A percentile compares a stretch with the other conserved stretches of the same genome.
Conservation (phyloP, 2,888 invertebrate genomes). For the Myopa tessellatipennis region DNA sequence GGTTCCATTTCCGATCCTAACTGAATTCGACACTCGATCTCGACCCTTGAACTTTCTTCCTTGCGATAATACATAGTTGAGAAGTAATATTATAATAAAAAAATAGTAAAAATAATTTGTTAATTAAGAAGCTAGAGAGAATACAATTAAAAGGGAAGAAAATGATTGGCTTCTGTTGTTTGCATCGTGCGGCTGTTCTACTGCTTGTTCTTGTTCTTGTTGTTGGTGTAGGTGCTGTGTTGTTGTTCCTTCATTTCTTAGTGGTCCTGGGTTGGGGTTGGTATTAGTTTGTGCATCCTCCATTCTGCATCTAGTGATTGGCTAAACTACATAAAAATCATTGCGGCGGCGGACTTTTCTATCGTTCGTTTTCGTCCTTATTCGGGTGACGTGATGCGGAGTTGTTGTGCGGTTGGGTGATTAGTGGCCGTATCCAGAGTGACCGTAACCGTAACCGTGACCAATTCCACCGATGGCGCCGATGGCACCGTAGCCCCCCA, state of each 20-base stretch:
- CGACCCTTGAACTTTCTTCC: slow-evolving; percentile 46
- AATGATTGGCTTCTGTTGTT: neutral
- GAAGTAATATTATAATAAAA: slow-evolving; percentile 30
- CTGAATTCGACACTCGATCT: neutral
- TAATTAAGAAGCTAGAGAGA: slow-evolving; percentile 27
- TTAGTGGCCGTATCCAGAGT: slow-evolving; percentile 45
- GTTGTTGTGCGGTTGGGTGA: slow-evolving; percentile 19
- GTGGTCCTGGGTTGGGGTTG: slow-evolving; percentile 21
- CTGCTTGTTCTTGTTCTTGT: slow-evolving; percentile 41
- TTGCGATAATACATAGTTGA: slow-evolving; percentile 43
- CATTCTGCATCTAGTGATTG: slow-evolving; percentile 18
- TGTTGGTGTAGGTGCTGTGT: slow-evolving; percentile 34
- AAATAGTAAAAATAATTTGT: slow-evolving; percentile 30
- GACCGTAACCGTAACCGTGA: slow-evolving; percentile 47
- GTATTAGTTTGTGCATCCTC: slow-evolving; percentile 24
- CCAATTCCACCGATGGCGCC: slow-evolving; percentile 37
- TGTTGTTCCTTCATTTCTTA: slow-evolving; percentile 9
- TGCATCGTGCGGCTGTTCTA: slow-evolving; percentile 49
- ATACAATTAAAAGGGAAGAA: slow-evolving; percentile 8
- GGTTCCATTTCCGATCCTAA: neutral
- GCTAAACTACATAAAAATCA: slow-evolving; percentile 20
- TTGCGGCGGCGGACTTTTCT: slow-evolving; percentile 20
- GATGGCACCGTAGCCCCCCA: slow-evolving; percentile 42
- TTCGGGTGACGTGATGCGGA: neutral
- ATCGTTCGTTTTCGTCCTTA: neutral